These are phyloP conservation scores for Tachina lurida DNA, from an alignment of 2,888 invertebrate genomes.

Conservation along the genomic window DNA sequence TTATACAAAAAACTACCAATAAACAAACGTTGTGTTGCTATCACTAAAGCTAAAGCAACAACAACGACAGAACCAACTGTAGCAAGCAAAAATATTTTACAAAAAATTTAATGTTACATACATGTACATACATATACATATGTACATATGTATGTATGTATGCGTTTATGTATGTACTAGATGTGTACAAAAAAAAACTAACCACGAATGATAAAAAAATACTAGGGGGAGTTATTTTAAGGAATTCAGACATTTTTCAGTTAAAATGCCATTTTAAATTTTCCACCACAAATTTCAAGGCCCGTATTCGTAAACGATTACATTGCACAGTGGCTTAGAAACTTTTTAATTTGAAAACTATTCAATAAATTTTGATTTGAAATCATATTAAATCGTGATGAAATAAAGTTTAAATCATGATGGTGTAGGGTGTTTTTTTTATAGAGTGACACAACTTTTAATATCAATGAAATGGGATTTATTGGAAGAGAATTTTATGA, in stretches of 20 bases:
- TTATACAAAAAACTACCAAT: slow-evolving; percentile 70
- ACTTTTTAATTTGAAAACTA: neutral
- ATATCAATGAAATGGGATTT: too few relatives aligned
- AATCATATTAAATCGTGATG: too few relatives aligned
- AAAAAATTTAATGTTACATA: neutral
- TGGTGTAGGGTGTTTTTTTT: too few relatives aligned
- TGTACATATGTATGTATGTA: neutral
- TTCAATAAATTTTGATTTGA: too few relatives aligned
- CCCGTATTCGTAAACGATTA: too few relatives aligned
- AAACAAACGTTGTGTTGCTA: slow-evolving; percentile 71
- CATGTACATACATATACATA: neutral
- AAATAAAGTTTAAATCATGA: too few relatives aligned
- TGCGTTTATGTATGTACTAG: neutral
- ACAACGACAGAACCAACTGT: slow-evolving; percentile 17
- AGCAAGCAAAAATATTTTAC: slow-evolving; percentile 10
- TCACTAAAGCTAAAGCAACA: slow-evolving; percentile 51
- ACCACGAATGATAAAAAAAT: slow-evolving; percentile 43
- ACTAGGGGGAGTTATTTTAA: slow-evolving; percentile 31
- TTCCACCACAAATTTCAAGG: neutral
- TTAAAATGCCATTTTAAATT: neutral
- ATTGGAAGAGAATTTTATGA: too few relatives aligned
- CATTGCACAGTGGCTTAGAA: too few relatives aligned
- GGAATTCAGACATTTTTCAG: slow-evolving; percentile 12
- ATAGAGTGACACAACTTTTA: too few relatives aligned
- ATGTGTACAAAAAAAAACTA: slow-evolving; percentile 1